Percentiles rank a stretch among this genome's conserved stretches.
Conservation (phyloP, 2,797 vertebrate species). For the Podarcis lilfordi region DNA sequence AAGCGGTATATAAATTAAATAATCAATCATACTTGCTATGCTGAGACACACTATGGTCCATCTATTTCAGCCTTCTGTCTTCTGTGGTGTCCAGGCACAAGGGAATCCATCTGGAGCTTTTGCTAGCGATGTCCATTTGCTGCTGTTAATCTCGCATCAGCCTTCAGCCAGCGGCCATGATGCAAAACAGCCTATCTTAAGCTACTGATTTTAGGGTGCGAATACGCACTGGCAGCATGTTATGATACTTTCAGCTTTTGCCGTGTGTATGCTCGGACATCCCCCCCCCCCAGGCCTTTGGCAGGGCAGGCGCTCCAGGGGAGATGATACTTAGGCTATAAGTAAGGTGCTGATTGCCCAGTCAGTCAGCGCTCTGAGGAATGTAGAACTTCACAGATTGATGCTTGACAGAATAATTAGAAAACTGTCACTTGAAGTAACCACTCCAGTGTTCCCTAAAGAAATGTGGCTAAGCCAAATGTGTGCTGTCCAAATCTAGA, state of each 20-base stretch:
- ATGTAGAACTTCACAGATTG: constrained; percentile 90
- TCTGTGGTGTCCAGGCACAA: not conserved
- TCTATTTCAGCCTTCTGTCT: not conserved
- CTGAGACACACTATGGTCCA: not conserved
- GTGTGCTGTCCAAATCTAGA: constrained; percentile 72
- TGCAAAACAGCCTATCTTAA: not conserved
- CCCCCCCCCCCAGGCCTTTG: not conserved
- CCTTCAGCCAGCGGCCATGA: not conserved
- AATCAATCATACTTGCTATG: no score
- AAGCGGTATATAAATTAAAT: no score
- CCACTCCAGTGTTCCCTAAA: constrained; percentile 87
- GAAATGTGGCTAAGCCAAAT: constrained; percentile 76
- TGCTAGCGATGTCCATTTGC: not conserved
- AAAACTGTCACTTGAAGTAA: constrained; percentile 96
- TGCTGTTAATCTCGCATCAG: not conserved
- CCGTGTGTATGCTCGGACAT: not conserved
- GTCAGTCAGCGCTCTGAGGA: constrained; percentile 89
- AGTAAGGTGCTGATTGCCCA: constrained; percentile 91
- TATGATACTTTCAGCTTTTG: constrained; percentile 33
- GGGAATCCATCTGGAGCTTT: not conserved
- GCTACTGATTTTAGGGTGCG: not conserved
- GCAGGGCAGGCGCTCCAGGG: constrained; percentile 38
- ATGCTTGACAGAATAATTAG: constrained; percentile 99
- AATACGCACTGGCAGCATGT: not conserved
- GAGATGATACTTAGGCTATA: constrained; percentile 71